phyloP scores from a whole-genome alignment of 2,797 vertebrate genomes.

The Melanogrammus aeglefinus region DNA sequence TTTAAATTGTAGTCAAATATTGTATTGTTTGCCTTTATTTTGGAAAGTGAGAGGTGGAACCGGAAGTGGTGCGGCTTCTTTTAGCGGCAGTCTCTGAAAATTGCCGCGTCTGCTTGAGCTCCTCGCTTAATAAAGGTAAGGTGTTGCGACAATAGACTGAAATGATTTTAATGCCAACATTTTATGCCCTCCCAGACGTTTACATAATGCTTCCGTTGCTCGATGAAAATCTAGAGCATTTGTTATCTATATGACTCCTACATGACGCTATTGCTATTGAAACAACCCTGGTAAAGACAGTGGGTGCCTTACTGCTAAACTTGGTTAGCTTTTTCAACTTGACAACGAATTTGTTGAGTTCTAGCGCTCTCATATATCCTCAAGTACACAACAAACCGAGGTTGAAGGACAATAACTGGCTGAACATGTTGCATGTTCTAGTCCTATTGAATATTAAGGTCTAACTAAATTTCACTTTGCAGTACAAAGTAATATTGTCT shows the following conservation, averaged over 20 bases:
- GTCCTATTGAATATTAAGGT: background rate
- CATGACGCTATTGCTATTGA: background rate
- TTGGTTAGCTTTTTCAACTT: background rate
- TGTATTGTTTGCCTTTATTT: background rate
- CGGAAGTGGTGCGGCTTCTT: background rate
- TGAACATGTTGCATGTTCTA: background rate
- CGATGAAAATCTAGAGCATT: background rate
- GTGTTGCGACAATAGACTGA: background rate
- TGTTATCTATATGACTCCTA: background rate
- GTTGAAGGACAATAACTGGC: background rate
- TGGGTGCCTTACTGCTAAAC: background rate
- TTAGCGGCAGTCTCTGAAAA: constrained; percentile 1
- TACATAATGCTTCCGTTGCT: background rate
- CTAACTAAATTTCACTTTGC: background rate
- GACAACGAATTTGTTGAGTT: background rate
- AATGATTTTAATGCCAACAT: background rate
- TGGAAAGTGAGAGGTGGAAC: background rate
- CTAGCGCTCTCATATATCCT: background rate
- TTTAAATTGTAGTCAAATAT: background rate
- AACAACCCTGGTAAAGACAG: background rate
- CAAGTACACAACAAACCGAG: too few species aligned
- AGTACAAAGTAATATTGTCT: background rate
- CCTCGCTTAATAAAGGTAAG: background rate
- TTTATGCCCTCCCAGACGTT: background rate
- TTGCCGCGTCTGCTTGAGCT: background rate